Evolutionary conservation across 1,140 invertebrate species (phyloP), one percentile per base, ranked within the genome.

Genomic region (Drosophila pruinosa): DNA sequence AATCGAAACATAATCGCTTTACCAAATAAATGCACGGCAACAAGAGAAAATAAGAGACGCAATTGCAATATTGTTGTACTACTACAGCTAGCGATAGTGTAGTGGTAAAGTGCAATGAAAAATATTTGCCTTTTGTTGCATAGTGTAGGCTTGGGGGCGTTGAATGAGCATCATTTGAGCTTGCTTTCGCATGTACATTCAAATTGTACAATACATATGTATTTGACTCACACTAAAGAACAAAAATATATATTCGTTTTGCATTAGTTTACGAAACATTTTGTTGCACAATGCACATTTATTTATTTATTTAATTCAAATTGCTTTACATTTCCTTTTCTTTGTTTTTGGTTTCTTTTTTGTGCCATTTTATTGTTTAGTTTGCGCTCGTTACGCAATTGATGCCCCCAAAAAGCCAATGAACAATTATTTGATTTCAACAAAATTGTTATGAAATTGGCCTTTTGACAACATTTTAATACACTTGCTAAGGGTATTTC

Each of bases 241-340:
- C 34, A 5, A 15, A 61, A 26, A n/a, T 34, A 21, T 6, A 7
- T 21, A 10, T 45, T 6, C 21, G 7, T 15, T 31, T 53, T 53
- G 24, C 4, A 39, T 52, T 41, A 15, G n/a, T 45, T 41, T 45
- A 21, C 47, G 14, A 26, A 47, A 68, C 24, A 68, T 52, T 68
- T 19, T 34, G 45, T 59, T 70, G 61, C 67, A 70, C 67, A 64
- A 38, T 34, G 59, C 59, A 70, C 67, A 56, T 34, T 34, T 14
- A 28, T 63, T n/a, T 3, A 8, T 17, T 31, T 31, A 50, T 50
- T 50, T 43, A 24, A 39, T 68, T 53, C 8, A 19, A 50, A 26
- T 24, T 61, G 24, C 52, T 36, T 45, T 65, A 12, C 7, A 24
- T 15, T 19, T 57, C n/a, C n/a, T 26, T 36, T 45, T 26, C n/a